Conservation (phyloP, 2,888 invertebrate species). For the Ceraclea dissimilis region DNA sequence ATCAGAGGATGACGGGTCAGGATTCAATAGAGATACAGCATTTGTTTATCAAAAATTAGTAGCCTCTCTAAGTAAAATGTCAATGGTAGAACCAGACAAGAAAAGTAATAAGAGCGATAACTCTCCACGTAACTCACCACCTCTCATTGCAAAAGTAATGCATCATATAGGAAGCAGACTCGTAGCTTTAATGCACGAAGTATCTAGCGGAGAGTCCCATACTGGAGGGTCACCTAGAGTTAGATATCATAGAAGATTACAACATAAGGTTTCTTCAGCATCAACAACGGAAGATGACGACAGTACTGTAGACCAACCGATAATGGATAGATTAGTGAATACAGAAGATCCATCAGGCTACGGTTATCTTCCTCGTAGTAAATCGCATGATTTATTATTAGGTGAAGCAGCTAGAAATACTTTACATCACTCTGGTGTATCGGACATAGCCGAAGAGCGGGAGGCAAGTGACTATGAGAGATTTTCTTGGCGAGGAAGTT, state of each 20-base stretch:
- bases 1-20: constrained; percentile 40
- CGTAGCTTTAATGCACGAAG: constrained; percentile 87
- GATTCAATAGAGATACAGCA: constrained; percentile 65
- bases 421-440: constrained; percentile 43
- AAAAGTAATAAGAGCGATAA: constrained; percentile 37
- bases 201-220: constrained; percentile 65
- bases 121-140: constrained; percentile 64
- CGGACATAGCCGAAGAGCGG: constrained; percentile 53
- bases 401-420: constrained; percentile 46
- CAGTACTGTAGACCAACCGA: constrained; percentile 56
- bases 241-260: constrained; percentile 50
- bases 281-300: constrained; percentile 64
- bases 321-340: constrained; percentile 33
- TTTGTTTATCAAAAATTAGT: constrained; percentile 83
- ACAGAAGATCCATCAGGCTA: constrained; percentile 43
- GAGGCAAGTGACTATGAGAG: constrained; percentile 83
- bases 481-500: constrained; percentile 88
- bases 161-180: constrained; percentile 82
- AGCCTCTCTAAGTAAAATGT: constrained; percentile 74
- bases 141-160: constrained; percentile 84
- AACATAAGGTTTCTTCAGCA: constrained; percentile 52
- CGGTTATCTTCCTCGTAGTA: constrained; percentile 63
- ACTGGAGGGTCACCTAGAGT: constrained; percentile 55
- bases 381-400: constrained; percentile 72
- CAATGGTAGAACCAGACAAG: constrained; percentile 40